phyloP scores from a whole-genome alignment of 2,888 invertebrate genomes.

The Cheilosia vernalis region DNA sequence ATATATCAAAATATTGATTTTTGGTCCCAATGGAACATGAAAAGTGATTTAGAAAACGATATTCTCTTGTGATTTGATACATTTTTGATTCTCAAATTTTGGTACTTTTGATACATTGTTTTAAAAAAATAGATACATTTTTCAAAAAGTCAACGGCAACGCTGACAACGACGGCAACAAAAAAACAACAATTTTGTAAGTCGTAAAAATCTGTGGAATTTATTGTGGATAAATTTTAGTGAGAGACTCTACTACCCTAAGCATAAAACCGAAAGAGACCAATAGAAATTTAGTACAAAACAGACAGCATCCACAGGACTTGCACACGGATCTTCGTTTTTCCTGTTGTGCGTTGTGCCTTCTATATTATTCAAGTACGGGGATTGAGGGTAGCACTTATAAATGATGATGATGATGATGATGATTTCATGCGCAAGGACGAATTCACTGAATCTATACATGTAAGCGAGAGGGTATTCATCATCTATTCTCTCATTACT shows the following conservation, averaged over 20 bases:
- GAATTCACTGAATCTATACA: constrained; percentile 26
- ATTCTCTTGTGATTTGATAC: too few species aligned
- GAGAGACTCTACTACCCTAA: not conserved
- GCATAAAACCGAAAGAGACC: not conserved
- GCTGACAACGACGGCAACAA: constrained; percentile 27
- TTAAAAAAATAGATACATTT: too few species aligned
- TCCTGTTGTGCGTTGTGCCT: not conserved
- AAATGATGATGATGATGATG: constrained; percentile 10
- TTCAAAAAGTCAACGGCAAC: too few species aligned
- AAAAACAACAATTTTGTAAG: constrained; percentile 24
- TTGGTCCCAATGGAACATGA: too few species aligned
- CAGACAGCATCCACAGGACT: constrained; percentile 55
- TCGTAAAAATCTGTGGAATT: constrained; percentile 48
- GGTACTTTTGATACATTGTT: too few species aligned
- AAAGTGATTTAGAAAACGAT: too few species aligned
- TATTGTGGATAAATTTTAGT: constrained; percentile 37
- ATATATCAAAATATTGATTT: too few species aligned
- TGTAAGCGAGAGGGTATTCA: constrained; percentile 26
- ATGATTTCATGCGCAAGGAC: constrained; percentile 59
- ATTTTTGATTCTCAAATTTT: too few species aligned
- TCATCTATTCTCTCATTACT: constrained; percentile 51
- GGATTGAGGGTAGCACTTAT: not conserved
- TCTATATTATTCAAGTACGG: not conserved
- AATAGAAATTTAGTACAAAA: constrained; percentile 35
- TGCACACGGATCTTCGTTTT: constrained; percentile 20